Conservation (phyloP, 1,140 invertebrate genomes). For the Papilio xuthus region DNA sequence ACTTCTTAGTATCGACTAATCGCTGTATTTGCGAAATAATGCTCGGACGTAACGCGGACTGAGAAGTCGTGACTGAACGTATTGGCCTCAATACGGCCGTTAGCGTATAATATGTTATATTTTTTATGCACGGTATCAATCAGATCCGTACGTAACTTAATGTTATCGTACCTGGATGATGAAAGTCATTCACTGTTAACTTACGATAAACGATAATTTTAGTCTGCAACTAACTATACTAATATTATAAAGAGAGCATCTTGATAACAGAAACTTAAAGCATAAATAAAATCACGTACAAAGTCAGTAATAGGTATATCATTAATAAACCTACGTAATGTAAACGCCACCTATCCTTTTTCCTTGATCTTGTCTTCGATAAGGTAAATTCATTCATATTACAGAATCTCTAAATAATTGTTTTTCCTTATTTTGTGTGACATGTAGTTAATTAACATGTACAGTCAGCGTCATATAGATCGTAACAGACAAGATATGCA, state of each 20-base stretch:
- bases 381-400: background rate
- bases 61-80: slow-evolving; percentile 18
- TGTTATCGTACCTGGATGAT: background rate
- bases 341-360: background rate
- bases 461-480: no score
- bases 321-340: background rate
- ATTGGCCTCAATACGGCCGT: slow-evolving; percentile 22
- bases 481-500: no score
- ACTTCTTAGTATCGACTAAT: slow-evolving; percentile 16
- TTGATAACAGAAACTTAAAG: background rate
- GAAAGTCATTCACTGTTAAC: background rate
- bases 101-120: slow-evolving; percentile 25
- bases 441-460: background rate
- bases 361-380: slow-evolving; percentile 8
- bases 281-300: background rate
- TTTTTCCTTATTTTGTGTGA: background rate
- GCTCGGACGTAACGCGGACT: background rate
- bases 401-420: background rate
- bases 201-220: background rate
- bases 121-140: background rate
- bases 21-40: slow-evolving; percentile 20
- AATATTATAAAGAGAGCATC: no score
- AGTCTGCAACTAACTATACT: background rate
- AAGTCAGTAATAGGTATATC: background rate
- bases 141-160: background rate